Evolutionary conservation across 2,113 vertebrate genomes (phyloP).

Genomic region (Myanophis thanlyinensis): DNA sequence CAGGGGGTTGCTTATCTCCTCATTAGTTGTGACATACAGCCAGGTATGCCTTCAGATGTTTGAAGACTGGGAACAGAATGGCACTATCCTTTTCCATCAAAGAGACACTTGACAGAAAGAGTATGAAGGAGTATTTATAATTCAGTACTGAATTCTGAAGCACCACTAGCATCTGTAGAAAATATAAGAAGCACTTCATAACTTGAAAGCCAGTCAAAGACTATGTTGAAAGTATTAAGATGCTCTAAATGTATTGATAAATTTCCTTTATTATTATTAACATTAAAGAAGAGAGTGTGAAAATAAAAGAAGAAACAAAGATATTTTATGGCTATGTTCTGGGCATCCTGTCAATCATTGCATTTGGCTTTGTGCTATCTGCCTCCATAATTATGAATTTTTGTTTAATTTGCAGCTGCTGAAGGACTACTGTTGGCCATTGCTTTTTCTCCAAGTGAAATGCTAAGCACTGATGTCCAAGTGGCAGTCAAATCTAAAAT

Average conservation of each 20-base stretch:
- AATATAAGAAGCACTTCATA: rapidly evolving
- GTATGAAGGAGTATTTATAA: background rate
- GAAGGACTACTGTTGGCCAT: background rate
- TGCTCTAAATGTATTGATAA: background rate
- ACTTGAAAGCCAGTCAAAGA: background rate
- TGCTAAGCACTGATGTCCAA: background rate
- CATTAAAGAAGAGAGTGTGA: constrained; percentile 1
- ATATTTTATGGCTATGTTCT: background rate
- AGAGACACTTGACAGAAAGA: background rate
- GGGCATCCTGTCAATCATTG: constrained; percentile 15
- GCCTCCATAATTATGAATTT: constrained; percentile 16
- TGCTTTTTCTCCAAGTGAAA: background rate
- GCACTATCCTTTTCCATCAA: background rate
- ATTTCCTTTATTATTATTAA: background rate
- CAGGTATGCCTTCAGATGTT: too few relatives aligned
- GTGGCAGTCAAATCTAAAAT: background rate
- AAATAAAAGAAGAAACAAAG: background rate
- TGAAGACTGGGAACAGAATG: too few relatives aligned
- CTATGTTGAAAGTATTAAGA: background rate
- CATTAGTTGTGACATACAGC: too few relatives aligned
- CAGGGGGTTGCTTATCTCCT: too few relatives aligned
- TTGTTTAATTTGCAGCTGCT: background rate
- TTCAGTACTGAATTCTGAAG: background rate
- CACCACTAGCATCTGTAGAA: background rate
- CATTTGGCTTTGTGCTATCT: background rate